phyloP scores from a whole-genome alignment of 1,140 invertebrate genomes.

The Apolygus lucorum region DNA sequence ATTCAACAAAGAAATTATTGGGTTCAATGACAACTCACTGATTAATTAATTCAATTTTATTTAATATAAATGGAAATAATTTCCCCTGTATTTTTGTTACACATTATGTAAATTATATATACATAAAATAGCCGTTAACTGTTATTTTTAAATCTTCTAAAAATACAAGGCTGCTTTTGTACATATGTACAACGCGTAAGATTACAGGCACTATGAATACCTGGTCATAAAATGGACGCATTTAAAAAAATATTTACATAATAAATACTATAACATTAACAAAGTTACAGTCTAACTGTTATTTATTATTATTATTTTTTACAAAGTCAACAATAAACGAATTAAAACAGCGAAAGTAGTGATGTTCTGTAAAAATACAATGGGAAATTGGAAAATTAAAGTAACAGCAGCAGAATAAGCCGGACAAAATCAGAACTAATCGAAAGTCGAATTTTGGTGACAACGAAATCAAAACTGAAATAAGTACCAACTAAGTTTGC shows the following conservation, averaged over 20 bases:
- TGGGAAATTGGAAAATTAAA: no score
- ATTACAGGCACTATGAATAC: conserved; percentile 22
- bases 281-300: conserved; percentile 29
- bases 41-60: conserved; percentile 25
- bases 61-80: conserved; percentile 26
- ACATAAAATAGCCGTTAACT: conserved; percentile 28
- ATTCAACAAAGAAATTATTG: no score
- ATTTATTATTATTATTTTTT: not conserved
- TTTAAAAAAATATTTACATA: conserved; percentile 21
- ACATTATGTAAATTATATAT: conserved; percentile 26
- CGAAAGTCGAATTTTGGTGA: no score
- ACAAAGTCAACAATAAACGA: conserved; percentile 3
- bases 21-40: no score
- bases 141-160: conserved; percentile 25
- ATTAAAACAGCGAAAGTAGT: not conserved
- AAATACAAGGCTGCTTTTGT: conserved; percentile 25
- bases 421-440: no score
- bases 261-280: conserved; percentile 29
- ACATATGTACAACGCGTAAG: conserved; percentile 24
- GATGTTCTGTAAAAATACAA: not conserved
- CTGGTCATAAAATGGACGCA: conserved; percentile 15
- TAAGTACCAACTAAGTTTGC: no score
- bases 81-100: conserved; percentile 25
- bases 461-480: no score
- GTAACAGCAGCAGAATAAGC: no score